Conservation (phyloP, 2,797 vertebrate genomes). For the Tragopan temminckii region DNA sequence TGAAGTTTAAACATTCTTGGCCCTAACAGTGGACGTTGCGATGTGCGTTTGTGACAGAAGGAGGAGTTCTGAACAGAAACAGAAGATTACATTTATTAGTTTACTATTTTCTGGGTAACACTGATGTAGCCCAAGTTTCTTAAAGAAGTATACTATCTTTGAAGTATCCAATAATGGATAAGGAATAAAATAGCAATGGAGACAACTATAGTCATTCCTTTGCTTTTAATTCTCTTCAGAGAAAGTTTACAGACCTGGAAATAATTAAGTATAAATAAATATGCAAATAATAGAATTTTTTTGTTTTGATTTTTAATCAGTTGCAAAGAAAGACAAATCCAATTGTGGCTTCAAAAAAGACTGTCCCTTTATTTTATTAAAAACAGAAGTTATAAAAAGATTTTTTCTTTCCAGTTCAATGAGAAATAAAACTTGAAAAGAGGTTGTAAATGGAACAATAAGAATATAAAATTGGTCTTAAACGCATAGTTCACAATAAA, state of each 20-base stretch:
- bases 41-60: background rate
- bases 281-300: slow-evolving; percentile 27
- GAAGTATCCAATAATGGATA: background rate
- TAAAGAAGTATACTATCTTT: background rate
- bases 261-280: slow-evolving; percentile 53
- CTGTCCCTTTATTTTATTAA: slow-evolving; percentile 44
- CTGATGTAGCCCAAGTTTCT: background rate
- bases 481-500: background rate
- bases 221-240: slow-evolving; percentile 27
- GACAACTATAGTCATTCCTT: background rate
- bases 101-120: background rate
- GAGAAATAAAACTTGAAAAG: slow-evolving; percentile 38
- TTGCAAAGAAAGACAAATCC: slow-evolving; percentile 31
- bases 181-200: background rate
- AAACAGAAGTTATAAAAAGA: slow-evolving; percentile 20
- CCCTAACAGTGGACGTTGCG: background rate
- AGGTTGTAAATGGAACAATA: slow-evolving; percentile 6
- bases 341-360: slow-evolving; percentile 34
- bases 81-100: background rate
- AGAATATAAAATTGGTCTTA: slow-evolving; percentile 2
- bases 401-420: slow-evolving; percentile 15
- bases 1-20: background rate
- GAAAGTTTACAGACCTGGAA: slow-evolving; percentile 9
- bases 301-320: slow-evolving; percentile 33
- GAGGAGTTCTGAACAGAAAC: background rate